These are phyloP conservation scores for Pachliopta kotzebuea DNA, from an alignment of 2,888 invertebrate species.

Conservation along the genomic window DNA sequence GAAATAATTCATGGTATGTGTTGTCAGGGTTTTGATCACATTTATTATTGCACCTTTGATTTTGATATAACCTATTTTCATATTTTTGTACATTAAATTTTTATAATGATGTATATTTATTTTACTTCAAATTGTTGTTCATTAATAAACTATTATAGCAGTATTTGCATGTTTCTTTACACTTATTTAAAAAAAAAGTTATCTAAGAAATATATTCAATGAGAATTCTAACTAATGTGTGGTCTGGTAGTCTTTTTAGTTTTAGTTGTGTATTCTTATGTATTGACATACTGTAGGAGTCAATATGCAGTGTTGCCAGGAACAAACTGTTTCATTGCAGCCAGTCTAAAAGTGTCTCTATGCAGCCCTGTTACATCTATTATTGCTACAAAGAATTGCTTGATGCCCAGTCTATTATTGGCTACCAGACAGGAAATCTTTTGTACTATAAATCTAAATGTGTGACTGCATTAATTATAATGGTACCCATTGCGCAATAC, in stretches of 20 bases:
- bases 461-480: constrained; percentile 63
- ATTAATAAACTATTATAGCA: too few relatives aligned
- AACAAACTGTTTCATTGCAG: constrained; percentile 51
- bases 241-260: too few relatives aligned
- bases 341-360: constrained; percentile 62
- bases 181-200: too few relatives aligned
- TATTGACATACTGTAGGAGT: constrained; percentile 66
- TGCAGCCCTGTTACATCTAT: constrained; percentile 60
- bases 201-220: too few relatives aligned
- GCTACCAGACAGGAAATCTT: constrained; percentile 75
- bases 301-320: constrained; percentile 66
- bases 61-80: too few relatives aligned
- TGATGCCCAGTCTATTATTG: constrained; percentile 67
- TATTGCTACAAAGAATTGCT: constrained; percentile 63
- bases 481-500: constrained; percentile 62
- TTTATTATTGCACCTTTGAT: constrained; percentile 29
- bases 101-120: too few relatives aligned
- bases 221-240: too few relatives aligned
- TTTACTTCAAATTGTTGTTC: too few relatives aligned
- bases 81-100: too few relatives aligned
- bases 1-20: constrained; percentile 47
- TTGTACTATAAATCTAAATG: constrained; percentile 70
- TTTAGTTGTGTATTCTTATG: too few relatives aligned
- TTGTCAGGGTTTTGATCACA: constrained; percentile 33
- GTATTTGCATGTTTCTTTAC: too few relatives aligned